Evolutionary conservation across 2,888 invertebrate species (phyloP).

Genomic region (Eupsilia transversa): DNA sequence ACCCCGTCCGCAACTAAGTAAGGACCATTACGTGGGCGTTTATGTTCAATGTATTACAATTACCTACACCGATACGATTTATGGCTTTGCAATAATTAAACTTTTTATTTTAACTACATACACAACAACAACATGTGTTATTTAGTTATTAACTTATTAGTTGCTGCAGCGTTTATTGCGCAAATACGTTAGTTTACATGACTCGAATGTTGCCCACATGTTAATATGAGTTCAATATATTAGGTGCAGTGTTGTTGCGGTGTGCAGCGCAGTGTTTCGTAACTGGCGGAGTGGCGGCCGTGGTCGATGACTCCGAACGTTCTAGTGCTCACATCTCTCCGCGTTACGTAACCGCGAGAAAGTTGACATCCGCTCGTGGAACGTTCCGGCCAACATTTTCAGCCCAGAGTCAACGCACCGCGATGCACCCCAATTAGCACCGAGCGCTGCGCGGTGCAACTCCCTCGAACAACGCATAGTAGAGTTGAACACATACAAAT

Average conservation of each 20-base stretch:
- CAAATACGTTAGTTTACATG: constrained; percentile 10
- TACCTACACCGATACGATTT: constrained; percentile 36
- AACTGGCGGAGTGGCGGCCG: constrained; percentile 82
- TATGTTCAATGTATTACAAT: constrained; percentile 46
- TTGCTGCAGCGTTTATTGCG: constrained; percentile 3
- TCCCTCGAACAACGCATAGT: constrained; percentile 36
- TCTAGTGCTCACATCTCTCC: constrained; percentile 87
- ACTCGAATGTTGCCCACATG: constrained; percentile 7
- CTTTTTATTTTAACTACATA: constrained; percentile 23
- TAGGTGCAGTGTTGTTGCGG: constrained; percentile 76
- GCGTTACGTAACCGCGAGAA: constrained; percentile 88
- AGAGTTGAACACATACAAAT: constrained; percentile 19
- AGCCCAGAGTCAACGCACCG: constrained; percentile 75
- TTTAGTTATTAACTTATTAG: constrained; percentile 9
- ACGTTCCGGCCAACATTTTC: constrained; percentile 75
- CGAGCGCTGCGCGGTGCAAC: constrained; percentile 33
- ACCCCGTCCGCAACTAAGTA: constrained; percentile 24
- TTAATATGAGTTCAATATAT: constrained; percentile 54
- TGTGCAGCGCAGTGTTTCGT: constrained; percentile 82
- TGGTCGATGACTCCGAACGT: constrained; percentile 91
- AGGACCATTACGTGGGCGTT: constrained; percentile 24
- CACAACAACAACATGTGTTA: constrained; percentile 22
- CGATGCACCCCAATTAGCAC: constrained; percentile 73
- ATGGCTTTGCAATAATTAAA: constrained; percentile 19
- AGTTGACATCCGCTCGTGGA: constrained; percentile 87